Evolutionary conservation across 2,797 vertebrate genomes (phyloP).

Genomic region (Alauda arvensis): DNA sequence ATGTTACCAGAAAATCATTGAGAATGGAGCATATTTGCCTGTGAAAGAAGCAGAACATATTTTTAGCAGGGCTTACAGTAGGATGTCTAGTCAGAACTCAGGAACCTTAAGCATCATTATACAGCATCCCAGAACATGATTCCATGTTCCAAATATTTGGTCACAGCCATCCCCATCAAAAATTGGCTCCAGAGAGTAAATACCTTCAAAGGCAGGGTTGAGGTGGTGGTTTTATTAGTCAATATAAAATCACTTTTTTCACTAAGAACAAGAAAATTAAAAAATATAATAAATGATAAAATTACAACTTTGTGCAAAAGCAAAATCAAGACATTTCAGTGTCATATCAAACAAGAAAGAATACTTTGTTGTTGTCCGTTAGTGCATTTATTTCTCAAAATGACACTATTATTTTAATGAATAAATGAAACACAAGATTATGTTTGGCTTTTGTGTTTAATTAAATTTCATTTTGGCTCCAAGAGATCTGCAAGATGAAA

Average conservation of each 20-base stretch:
- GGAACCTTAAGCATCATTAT: neutral
- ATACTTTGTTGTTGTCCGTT: neutral
- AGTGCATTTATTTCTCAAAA: neutral
- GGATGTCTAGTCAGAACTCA: neutral
- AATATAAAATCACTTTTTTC: neutral
- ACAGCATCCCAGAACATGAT: neutral
- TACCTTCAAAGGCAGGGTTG: neutral
- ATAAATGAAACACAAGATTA: neutral
- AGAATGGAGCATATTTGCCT: neutral
- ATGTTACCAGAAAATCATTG: neutral
- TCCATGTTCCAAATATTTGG: neutral
- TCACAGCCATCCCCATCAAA: neutral
- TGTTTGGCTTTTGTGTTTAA: neutral
- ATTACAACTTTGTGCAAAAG: neutral
- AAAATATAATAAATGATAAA: neutral
- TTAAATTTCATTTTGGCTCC: neutral
- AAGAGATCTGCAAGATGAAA: neutral
- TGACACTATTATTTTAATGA: neutral
- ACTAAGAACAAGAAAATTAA: neutral
- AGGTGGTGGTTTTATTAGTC: neutral
- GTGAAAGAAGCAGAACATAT: neutral
- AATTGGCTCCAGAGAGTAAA: neutral
- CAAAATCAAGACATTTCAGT: neutral
- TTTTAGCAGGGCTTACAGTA: neutral
- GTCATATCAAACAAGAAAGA: neutral